Evolutionary conservation across 2,888 invertebrate genomes (phyloP), one percentile per base, ranked within the genome.

Genomic region (Parasteatoda lunata): DNA sequence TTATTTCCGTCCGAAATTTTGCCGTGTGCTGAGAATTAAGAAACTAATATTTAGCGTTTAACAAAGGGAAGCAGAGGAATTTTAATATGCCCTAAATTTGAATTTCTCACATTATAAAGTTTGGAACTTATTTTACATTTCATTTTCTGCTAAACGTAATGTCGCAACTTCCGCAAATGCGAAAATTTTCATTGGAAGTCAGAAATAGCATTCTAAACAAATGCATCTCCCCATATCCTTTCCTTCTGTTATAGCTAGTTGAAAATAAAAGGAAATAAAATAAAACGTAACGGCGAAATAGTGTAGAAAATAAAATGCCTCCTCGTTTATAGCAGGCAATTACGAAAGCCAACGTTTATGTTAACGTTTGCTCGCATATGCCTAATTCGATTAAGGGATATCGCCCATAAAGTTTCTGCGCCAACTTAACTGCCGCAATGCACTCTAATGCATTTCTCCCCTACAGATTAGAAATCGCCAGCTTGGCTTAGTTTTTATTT

Each of bases 381-480:
- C 80, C 76, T 85, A 85, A 79, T 85, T 85, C 85, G 85, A 85
- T 85, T 85, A 80, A 71, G 76, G 79, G 79, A 80, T 85, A 85
- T 80, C 85, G 85, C 76, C 80, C 85, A 85, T 85, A 85, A 85
- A 85, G 48, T 83, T 77, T 49, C 71, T 45, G 76, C 51, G 15
- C 70, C 49, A 66, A 30, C 73, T 51, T 47, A 75, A 81, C 72
- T 73, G 73, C 80, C 51, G 8, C 52, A 30, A 51, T 66, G 51
- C 30, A 64, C 48, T 59, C 69, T 75, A 81, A 81, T 81, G 75
- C 81, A 49, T 81, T 69, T 81, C 73, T 45, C 75, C 54, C 51
- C 45, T 69, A 45, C 68, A 81, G 81, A 81, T 81, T 81, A 81
- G 81, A 81, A 81, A 47, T 81, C 75, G 49, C 81, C 68, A 69